Conservation (phyloP, 2,888 invertebrate genomes). For the Andrena bucephala region DNA sequence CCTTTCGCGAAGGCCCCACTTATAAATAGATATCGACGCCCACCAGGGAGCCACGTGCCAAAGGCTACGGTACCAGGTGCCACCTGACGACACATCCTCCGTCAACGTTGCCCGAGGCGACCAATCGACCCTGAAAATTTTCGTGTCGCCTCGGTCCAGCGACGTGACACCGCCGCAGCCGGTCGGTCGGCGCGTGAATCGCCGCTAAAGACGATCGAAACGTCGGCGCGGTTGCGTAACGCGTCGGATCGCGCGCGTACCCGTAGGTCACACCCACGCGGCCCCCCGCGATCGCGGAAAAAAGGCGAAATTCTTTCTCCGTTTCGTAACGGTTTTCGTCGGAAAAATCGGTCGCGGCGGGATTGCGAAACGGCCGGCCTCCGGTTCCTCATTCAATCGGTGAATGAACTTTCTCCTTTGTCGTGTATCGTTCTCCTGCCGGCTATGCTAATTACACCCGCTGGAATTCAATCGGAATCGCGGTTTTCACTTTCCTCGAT, state of each 20-base stretch:
- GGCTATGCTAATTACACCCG: constrained; percentile 11
- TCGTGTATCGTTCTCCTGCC: constrained; percentile 24
- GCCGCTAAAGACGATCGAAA: constrained; percentile 18
- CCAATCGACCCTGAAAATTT: constrained; percentile 52
- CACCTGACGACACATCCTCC: constrained; percentile 7
- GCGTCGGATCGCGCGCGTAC: constrained; percentile 23
- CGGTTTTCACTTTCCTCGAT: constrained; percentile 36
- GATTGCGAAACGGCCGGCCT: background rate
- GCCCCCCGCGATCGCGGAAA: constrained; percentile 5
- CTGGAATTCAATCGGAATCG: background rate
- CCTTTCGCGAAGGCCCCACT: too few species aligned
- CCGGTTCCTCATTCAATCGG: constrained; percentile 17
- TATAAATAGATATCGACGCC: constrained; percentile 2
- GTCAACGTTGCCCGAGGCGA: background rate
- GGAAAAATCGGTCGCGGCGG: constrained; percentile 8
- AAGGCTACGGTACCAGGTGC: too few species aligned
- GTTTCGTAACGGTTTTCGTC: constrained; percentile 36
- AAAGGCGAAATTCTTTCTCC: constrained; percentile 38
- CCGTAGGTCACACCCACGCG: constrained; percentile 49
- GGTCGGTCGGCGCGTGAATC: constrained; percentile 14
- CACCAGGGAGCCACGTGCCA: background rate
- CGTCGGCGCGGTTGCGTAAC: constrained; percentile 52
- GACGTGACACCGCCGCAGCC: too few species aligned
- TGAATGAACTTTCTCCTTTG: constrained; percentile 60
- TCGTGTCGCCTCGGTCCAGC: constrained; percentile 21